Conservation (phyloP, 2,797 vertebrate genomes). For the Sebastes vulpes region DNA sequence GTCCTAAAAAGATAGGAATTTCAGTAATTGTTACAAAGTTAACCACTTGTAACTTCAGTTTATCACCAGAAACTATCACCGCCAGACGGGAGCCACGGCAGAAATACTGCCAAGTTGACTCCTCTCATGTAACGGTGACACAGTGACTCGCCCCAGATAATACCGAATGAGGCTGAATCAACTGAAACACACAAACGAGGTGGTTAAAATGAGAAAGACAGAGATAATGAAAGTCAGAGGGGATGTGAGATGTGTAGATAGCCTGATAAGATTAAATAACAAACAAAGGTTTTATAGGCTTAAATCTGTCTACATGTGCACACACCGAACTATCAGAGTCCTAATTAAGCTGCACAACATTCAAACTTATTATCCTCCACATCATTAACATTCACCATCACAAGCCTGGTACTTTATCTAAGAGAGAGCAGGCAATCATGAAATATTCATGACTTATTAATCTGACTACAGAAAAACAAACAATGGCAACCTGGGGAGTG, state of each 20-base stretch:
- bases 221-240: conserved; percentile 6
- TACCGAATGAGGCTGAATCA: background rate
- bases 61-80: background rate
- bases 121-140: conserved; percentile 17
- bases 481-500: conserved; percentile 66
- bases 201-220: background rate
- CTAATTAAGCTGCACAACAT: conserved; percentile 79
- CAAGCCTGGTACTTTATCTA: conserved; percentile 71
- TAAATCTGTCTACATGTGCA: conserved; percentile 47
- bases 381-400: conserved; percentile 83
- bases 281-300: conserved; percentile 46
- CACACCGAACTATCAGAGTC: conserved; percentile 74
- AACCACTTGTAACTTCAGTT: background rate
- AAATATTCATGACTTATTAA: conserved; percentile 88
- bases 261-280: conserved; percentile 70
- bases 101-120: conserved; percentile 10
- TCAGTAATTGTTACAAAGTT: background rate
- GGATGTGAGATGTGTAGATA: conserved; percentile 41
- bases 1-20: background rate
- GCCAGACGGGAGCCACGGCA: background rate
- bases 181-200: background rate
- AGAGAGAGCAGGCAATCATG: conserved; percentile 76
- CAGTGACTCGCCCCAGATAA: conserved; percentile 15
- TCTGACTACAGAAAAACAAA: conserved; percentile 82
- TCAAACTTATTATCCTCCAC: conserved; percentile 79